Base-by-base conservation (phyloP, 92 coral and sea anemone genomes). In the Chrysogorgia sp. region DNA sequence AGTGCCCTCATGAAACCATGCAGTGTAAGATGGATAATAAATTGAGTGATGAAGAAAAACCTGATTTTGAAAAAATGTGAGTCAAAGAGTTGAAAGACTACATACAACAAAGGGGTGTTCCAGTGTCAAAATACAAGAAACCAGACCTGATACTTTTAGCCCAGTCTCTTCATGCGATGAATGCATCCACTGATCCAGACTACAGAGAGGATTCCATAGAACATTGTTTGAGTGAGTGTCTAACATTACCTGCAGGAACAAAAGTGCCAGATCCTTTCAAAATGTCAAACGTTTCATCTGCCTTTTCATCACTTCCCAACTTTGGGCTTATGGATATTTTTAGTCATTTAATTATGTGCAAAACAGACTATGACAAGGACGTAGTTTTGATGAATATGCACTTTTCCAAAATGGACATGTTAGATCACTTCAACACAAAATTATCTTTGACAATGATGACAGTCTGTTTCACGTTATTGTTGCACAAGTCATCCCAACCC, bases 281-380 rank as follows among this genome's bases (percentile, higher is more conserved):
- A 55, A 81, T 88, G 89, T 37, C 43, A 37, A 80, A 77, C 10
- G 48, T 86, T 83, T 90, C 89, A 49, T 75, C 88, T 83, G 90
- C 86, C 63, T 86, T 86, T 40, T 90, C 87, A 37, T 58, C 85
- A 40, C 86, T 90, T 29, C 90, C 94, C 68, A 79, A 67, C 67
- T 89, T 89, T 86, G 88, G 94, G 43, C 69, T 90, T 45, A 59
- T 17, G 17, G 50, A 43, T 8, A 43, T 84, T 83, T 86, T 90
- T 50, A 83, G 87, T 66, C 89, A 80, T 56, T 77, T 86, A 21
- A 86, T 90, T 55, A 63, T 90, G 85, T 83, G 94, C 67, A 81
- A 76, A 69, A 77, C 90, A 49, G 90, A 83, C 50, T 86, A 74
- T 63, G 88, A 90, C 59, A 86, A 86, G 67, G 83, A 72, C 45